These are phyloP conservation scores for Danio albolineatus DNA, from an alignment of 2,797 vertebrate species.

Conservation along the genomic window DNA sequence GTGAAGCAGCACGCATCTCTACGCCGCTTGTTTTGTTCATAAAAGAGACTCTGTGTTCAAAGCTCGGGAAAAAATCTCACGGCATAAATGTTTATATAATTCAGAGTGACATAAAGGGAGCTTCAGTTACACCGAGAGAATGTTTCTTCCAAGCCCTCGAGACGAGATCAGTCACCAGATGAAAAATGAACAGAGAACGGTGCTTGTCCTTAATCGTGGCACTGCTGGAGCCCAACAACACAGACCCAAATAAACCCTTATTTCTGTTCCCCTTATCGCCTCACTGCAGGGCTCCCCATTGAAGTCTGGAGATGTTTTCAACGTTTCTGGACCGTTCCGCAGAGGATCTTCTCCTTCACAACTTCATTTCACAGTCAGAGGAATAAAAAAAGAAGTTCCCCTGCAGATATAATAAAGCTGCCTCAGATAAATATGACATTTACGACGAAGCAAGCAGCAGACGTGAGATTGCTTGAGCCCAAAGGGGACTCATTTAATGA, in stretches of 20 bases:
- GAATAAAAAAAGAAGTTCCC: neutral
- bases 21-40: neutral
- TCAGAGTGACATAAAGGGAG: conserved; percentile 61
- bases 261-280: conserved; percentile 72
- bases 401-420: conserved; percentile 4
- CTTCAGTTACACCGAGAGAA: conserved; percentile 53
- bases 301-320: conserved; percentile 66
- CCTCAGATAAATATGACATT: conserved; percentile 5
- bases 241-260: conserved; percentile 63
- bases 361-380: conserved; percentile 26
- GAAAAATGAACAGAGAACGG: conserved; percentile 62
- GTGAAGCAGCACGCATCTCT: neutral
- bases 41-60: conserved; percentile 41
- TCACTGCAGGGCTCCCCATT: conserved; percentile 67
- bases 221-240: conserved; percentile 59
- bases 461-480: neutral
- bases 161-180: conserved; percentile 61
- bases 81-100: conserved; percentile 70
- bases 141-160: conserved; percentile 52
- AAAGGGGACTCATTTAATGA: neutral
- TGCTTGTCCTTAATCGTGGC: conserved; percentile 66
- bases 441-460: neutral
- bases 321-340: neutral
- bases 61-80: conserved; percentile 52
- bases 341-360: conserved; percentile 15